phyloP scores from a whole-genome alignment of 2,113 vertebrate species.

The Meleagris gallopavo region DNA sequence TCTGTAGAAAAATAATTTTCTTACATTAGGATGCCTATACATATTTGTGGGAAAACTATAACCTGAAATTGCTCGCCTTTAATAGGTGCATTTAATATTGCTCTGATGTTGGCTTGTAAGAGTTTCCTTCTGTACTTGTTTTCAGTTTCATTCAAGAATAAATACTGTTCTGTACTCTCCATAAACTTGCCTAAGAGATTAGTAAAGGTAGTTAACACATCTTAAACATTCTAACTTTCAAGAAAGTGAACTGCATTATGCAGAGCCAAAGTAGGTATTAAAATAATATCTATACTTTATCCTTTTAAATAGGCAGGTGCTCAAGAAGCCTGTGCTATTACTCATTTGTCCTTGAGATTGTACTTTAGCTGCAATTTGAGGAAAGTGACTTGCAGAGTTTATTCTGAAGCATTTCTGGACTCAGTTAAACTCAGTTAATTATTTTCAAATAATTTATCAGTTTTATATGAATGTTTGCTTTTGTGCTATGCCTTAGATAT shows the following conservation, averaged over 20 bases:
- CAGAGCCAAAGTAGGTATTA: background rate
- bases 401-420: background rate
- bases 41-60: background rate
- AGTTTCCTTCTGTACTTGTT: background rate
- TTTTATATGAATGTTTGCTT: background rate
- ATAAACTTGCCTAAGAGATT: background rate
- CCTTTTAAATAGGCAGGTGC: background rate
- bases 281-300: background rate
- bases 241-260: background rate
- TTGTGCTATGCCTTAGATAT: background rate
- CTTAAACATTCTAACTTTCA: background rate
- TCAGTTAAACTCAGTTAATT: background rate
- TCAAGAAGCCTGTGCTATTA: background rate
- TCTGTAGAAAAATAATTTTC: background rate
- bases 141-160: background rate
- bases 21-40: background rate
- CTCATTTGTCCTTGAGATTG: background rate
- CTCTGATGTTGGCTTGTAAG: background rate
- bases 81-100: background rate
- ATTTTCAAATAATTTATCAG: background rate
- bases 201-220: background rate
- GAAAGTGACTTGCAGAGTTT: background rate
- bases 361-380: background rate
- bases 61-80: background rate
- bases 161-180: background rate